These are phyloP conservation scores for Drosophila chauvacae DNA, from an alignment of 1,140 invertebrate species.

Conservation along the genomic window DNA sequence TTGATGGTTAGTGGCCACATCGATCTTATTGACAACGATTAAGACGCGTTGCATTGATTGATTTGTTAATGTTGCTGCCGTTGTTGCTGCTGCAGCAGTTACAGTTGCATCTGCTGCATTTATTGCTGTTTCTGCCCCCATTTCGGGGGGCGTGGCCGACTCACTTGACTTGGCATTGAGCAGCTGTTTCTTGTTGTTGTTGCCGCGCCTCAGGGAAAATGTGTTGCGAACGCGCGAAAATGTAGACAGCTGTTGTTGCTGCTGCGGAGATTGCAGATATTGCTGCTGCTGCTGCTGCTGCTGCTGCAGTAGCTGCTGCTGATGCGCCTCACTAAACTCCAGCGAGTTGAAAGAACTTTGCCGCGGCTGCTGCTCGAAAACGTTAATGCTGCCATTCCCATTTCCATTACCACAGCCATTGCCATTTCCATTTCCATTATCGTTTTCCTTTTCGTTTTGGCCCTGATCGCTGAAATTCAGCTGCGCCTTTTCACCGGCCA, in stretches of 20 bases:
- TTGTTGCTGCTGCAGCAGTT: conserved; percentile 28
- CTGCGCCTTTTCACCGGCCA: conserved; percentile 52
- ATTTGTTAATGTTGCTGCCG: conserved; percentile 35
- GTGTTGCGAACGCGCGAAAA: conserved; percentile 82
- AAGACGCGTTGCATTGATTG: conserved; percentile 66
- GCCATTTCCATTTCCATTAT: conserved; percentile 48
- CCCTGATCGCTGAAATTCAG: conserved; percentile 21
- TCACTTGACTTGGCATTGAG: conserved; percentile 72
- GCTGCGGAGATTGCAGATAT: conserved; percentile 8
- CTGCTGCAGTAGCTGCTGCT: conserved; percentile 25
- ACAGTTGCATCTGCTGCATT: conserved; percentile 24
- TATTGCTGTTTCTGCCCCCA: conserved; percentile 22
- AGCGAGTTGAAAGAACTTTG: conserved; percentile 79
- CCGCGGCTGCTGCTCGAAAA: conserved; percentile 65
- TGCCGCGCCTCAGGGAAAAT: conserved; percentile 65
- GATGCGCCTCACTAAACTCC: conserved; percentile 69
- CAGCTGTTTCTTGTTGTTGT: conserved; percentile 44
- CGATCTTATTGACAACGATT: conserved; percentile 75
- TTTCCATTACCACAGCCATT: too few species aligned
- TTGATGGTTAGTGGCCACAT: conserved; percentile 54
- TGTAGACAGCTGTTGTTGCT: conserved; percentile 74
- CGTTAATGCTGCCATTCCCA: conserved; percentile 59
- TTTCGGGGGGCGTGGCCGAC: conserved; percentile 46
- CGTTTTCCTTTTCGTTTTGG: conserved; percentile 59
- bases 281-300: neutral